phyloP scores from a whole-genome alignment of 2,113 vertebrate species.

The Anarrhichthys ocellatus region DNA sequence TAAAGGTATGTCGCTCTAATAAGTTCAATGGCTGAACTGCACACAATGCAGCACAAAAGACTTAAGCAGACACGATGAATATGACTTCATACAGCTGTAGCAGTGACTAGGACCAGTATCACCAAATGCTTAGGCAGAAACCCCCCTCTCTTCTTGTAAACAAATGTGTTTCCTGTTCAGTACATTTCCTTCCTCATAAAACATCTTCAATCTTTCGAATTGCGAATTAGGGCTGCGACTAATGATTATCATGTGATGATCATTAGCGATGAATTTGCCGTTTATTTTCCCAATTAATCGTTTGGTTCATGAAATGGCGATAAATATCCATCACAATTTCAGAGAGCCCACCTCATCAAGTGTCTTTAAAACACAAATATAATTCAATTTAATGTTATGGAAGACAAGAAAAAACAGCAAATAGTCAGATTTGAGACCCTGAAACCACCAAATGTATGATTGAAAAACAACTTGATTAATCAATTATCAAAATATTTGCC shows the following conservation, averaged over 20 bases:
- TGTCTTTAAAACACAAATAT: background rate
- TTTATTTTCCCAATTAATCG: background rate
- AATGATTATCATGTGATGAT: background rate
- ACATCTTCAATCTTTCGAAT: background rate
- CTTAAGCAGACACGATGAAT: background rate
- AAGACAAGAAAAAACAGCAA: background rate
- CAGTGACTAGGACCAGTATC: background rate
- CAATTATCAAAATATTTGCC: background rate
- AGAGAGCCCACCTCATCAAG: background rate
- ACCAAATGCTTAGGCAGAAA: background rate
- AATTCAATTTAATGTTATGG: background rate
- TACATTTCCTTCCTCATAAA: background rate
- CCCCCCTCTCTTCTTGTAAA: too few species aligned
- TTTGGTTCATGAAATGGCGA: background rate
- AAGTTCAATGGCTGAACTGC: background rate
- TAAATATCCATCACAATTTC: background rate
- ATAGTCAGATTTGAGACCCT: background rate
- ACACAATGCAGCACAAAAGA: background rate
- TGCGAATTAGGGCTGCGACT: background rate
- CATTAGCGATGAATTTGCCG: background rate
- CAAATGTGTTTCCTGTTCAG: background rate
- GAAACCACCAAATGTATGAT: background rate
- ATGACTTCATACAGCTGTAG: background rate
- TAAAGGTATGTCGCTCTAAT: slow-evolving; percentile 13
- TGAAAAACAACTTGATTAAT: background rate